Conservation (phyloP, 2,113 vertebrate genomes). For the Dissostichus mawsoni region DNA sequence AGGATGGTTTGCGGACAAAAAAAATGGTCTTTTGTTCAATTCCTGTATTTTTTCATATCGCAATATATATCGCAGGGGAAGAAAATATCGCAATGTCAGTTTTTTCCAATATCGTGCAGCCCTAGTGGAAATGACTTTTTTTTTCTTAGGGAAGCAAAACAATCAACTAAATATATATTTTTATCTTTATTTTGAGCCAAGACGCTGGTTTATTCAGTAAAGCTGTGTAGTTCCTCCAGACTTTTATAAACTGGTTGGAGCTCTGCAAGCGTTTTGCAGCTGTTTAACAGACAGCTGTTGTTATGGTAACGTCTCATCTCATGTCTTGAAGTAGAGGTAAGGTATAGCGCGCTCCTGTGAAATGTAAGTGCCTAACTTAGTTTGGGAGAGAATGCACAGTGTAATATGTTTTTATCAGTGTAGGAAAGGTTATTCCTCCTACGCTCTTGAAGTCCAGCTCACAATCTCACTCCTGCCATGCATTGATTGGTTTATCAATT, state of each 20-base stretch:
- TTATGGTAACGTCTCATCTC: constrained; percentile 64
- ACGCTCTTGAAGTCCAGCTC: constrained; percentile 27
- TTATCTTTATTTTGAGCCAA: no score
- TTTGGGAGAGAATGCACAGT: not conserved
- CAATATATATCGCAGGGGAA: no score
- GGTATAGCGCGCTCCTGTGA: constrained; percentile 41
- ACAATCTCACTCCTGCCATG: constrained; percentile 39
- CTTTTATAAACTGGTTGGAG: constrained; percentile 41
- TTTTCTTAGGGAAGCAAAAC: no score
- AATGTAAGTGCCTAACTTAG: constrained; percentile 40
- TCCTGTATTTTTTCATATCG: no score
- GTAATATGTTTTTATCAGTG: constrained; percentile 49
- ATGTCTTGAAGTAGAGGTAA: constrained; percentile 41
- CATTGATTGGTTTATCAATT: constrained; percentile 64
- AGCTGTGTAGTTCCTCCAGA: constrained; percentile 31
- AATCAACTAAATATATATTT: no score
- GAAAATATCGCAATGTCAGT: no score
- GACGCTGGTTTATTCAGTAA: no score
- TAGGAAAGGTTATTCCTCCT: constrained; percentile 56
- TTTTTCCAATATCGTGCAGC: no score
- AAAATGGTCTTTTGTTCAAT: no score
- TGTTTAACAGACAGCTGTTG: constrained; percentile 42
- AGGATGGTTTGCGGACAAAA: no score
- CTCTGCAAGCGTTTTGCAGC: constrained; percentile 28
- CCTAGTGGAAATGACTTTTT: no score